These are phyloP conservation scores for Paraplagusia blochii DNA, from an alignment of 2,113 vertebrate species.

Conservation along the genomic window DNA sequence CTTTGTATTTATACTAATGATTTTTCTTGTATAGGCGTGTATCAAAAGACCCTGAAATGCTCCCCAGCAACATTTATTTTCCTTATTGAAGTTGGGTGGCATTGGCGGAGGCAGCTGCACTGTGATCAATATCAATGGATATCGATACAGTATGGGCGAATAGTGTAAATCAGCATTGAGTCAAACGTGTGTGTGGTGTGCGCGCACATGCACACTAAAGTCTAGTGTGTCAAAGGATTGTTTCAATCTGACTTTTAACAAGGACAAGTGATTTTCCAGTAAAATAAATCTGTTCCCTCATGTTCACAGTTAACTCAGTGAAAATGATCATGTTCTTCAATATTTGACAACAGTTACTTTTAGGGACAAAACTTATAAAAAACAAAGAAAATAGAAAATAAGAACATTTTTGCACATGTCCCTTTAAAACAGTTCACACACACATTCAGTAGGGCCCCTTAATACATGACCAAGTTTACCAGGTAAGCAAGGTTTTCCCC, in stretches of 20 bases:
- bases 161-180: neutral
- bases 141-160: conserved; percentile 23
- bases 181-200: neutral
- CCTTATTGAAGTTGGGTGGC: neutral
- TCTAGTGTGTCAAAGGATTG: conserved; percentile 1
- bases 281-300: neutral
- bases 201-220: neutral
- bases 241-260: neutral
- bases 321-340: neutral
- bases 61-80: conserved; percentile 19
- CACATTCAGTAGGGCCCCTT: too few relatives aligned
- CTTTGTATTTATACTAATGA: too few relatives aligned
- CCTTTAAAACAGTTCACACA: too few relatives aligned
- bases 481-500: too few relatives aligned
- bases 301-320: neutral
- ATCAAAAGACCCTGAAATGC: conserved; percentile 8
- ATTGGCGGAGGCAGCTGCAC: conserved; percentile 10
- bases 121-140: conserved; percentile 19
- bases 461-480: too few relatives aligned
- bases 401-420: too few relatives aligned
- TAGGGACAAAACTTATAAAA: neutral
- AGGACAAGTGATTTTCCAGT: conserved; percentile 10
- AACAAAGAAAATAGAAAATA: too few relatives aligned
- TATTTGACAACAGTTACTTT: neutral
- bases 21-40: conserved; percentile 5